These are phyloP conservation scores for Megaustenia siamemsis DNA, from an alignment of 2,888 invertebrate genomes.

Conservation along the genomic window DNA sequence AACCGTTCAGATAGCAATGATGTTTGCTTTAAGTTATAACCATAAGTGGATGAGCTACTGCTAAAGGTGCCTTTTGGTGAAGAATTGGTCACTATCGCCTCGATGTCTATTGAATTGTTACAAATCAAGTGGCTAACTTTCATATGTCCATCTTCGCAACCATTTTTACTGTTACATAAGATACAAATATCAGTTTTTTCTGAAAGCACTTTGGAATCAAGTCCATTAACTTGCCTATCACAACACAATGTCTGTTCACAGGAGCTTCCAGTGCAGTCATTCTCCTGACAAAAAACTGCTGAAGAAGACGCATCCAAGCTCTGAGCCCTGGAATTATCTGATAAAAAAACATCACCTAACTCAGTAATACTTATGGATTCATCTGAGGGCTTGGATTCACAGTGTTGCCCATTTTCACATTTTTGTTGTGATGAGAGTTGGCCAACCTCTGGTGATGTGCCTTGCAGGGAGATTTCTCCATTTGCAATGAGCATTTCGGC, in stretches of 20 bases:
- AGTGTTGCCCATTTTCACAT: constrained; percentile 4
- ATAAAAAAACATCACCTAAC: background rate
- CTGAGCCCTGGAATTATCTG: constrained; percentile 34
- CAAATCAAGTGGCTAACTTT: background rate
- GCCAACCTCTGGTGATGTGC: background rate
- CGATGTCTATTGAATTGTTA: background rate
- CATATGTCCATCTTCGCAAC: background rate
- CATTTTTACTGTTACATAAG: background rate
- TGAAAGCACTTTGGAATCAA: constrained; percentile 40
- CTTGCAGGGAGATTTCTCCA: background rate
- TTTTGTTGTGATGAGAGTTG: background rate
- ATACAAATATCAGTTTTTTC: background rate
- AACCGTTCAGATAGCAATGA: constrained; percentile 49
- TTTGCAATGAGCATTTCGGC: background rate
- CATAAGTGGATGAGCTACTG: background rate
- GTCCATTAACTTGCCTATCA: constrained; percentile 9
- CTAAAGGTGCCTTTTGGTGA: background rate
- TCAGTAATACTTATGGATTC: background rate
- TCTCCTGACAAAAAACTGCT: constrained; percentile 43
- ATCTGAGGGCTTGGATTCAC: background rate
- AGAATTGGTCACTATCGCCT: background rate
- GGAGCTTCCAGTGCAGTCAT: background rate
- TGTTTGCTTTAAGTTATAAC: background rate
- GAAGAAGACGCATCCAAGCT: constrained; percentile 36
- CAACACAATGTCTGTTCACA: constrained; percentile 39